Evolutionary conservation across 1,140 invertebrate genomes (phyloP).

Genomic region (Aleiodes sp.): DNA sequence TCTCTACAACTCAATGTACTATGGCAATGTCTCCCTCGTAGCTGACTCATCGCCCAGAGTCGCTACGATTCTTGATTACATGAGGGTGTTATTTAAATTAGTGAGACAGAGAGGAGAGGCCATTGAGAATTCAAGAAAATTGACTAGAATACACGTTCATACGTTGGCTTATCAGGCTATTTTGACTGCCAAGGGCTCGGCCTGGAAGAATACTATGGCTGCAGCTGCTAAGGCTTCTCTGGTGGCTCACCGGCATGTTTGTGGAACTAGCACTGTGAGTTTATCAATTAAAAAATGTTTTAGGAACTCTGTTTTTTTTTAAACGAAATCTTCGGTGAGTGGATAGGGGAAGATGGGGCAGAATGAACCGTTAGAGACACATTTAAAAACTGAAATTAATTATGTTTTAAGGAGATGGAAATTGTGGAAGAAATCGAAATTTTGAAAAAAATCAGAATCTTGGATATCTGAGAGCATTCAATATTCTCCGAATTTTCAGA

Average conservation of each 20-base stretch:
- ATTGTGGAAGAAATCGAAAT: no score
- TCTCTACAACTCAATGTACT: conserved; percentile 74
- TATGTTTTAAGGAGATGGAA: no score
- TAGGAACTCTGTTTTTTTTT: no score
- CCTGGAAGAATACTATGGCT: conserved; percentile 81
- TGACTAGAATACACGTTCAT: conserved; percentile 86
- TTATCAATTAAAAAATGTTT: not conserved
- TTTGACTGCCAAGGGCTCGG: conserved; percentile 73
- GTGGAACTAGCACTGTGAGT: conserved; percentile 74
- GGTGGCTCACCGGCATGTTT: conserved; percentile 86
- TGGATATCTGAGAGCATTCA: no score
- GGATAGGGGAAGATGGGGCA: no score
- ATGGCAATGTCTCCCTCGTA: conserved; percentile 79
- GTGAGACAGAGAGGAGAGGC: conserved; percentile 63
- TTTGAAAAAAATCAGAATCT: no score
- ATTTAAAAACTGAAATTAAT: no score
- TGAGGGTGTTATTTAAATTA: conserved; percentile 78
- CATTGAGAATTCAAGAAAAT: conserved; percentile 64
- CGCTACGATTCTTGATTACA: conserved; percentile 84
- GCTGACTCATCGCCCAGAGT: conserved; percentile 83
- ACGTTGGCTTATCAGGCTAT: conserved; percentile 90
- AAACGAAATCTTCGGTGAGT: no score
- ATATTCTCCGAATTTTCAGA: no score
- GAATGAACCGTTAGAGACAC: no score
- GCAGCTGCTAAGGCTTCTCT: conserved; percentile 87